A percentile compares a stretch with the other conserved stretches of the same genome.
Evolutionary conservation across 2,797 vertebrate species (phyloP).

Genomic region (Miichthys miiuy): DNA sequence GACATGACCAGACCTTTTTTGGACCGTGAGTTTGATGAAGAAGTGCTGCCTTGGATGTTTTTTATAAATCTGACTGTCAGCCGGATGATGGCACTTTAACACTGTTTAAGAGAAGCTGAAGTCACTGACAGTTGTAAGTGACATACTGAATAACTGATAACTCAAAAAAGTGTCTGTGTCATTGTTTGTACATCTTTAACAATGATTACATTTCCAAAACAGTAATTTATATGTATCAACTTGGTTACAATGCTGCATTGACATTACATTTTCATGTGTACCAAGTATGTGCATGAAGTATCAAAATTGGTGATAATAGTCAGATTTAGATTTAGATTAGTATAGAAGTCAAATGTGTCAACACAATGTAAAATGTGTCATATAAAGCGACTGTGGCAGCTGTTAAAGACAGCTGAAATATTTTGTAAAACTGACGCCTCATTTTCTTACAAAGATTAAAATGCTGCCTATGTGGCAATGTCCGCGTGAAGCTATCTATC

Average conservation of each 20-base stretch:
- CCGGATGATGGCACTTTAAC: slow-evolving; percentile 12
- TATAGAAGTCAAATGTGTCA: too few relatives aligned
- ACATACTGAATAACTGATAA: not conserved
- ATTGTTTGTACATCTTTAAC: not conserved
- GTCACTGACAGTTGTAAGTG: not conserved
- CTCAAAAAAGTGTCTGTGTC: not conserved
- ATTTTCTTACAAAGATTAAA: too few relatives aligned
- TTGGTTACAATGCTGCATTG: not conserved
- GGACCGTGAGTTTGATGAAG: not conserved
- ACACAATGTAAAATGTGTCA: not conserved
- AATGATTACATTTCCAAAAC: not conserved
- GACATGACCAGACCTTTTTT: not conserved
- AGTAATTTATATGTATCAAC: not conserved
- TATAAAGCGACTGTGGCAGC: not conserved
- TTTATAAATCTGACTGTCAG: not conserved
- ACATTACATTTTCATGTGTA: not conserved
- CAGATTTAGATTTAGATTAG: not conserved
- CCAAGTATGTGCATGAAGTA: not conserved
- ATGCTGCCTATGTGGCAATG: too few relatives aligned
- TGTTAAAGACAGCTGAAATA: not conserved
- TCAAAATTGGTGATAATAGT: not conserved
- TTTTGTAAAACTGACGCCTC: too few relatives aligned
- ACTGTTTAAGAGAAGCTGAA: not conserved
- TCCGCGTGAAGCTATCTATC: too few relatives aligned
- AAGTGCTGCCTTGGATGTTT: not conserved